Base-by-base conservation (phyloP, 2,888 invertebrate genomes). In the Perizoma flavofasciatum region DNA sequence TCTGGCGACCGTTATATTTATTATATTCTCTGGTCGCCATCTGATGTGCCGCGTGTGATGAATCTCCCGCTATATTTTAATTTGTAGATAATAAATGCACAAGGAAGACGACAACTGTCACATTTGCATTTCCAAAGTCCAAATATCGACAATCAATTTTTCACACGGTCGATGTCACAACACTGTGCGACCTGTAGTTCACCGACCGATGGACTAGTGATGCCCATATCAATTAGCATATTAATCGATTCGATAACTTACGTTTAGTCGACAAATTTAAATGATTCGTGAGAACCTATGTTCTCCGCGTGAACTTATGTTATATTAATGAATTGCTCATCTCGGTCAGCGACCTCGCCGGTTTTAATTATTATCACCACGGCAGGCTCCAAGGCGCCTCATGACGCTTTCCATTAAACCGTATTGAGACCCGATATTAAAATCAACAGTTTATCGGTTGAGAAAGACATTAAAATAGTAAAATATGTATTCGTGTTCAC, bases 91-190 rank as follows among this genome's bases (percentile, higher is more conserved):
- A 54, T 47, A 50, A 39, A 49, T 46, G 44, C 47, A 50, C 53
- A 37, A 58, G 58, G 54, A 55, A 62, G 58, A 48, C 39, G 51
- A 34, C 48, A 22, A 22, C 49, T 45, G 55, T 51, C 58, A 51
- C 55, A 57, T 62, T 45, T 54, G 22, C 55, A 59, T 55, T 49
- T 61, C 47, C 46, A 52, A 58, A 51, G 44, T 47, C 50, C 34
- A 51, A 59, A 65, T 63, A 65, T 69, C 63, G 63, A 69, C 66
- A 66, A 67, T 67, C 63, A 48, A 86, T 93, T 97, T 77, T 97
- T 97, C 77, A 97, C 98, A 84, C 97, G 97, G 90, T 96, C 96
- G 90, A 96, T 97, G 92, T 96, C 96, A 86, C 89, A 83, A 78
- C 82, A 82, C 77, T 79, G 82, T 75, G 82, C 85, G 84, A 87